phyloP scores from a whole-genome alignment of 2,888 invertebrate genomes.

The Papilio elwesi region DNA sequence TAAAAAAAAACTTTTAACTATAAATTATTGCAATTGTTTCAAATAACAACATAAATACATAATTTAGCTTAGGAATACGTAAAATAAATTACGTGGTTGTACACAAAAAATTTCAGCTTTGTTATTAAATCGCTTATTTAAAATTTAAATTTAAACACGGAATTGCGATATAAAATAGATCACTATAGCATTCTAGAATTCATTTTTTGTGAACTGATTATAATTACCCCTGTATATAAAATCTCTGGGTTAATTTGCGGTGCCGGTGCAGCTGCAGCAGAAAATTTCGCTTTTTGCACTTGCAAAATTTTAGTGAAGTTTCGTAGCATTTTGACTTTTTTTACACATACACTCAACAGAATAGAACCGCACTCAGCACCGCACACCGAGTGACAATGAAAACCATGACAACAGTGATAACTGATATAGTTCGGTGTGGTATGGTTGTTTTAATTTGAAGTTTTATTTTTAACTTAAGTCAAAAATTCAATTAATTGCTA shows the following conservation, averaged over 20 bases:
- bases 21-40: too few relatives aligned
- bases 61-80: too few relatives aligned
- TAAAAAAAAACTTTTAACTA: too few relatives aligned
- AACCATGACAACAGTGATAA: not conserved
- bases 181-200: constrained; percentile 2
- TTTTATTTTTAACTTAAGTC: not conserved
- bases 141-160: not conserved
- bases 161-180: not conserved
- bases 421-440: not conserved
- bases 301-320: constrained; percentile 65
- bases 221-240: constrained; percentile 88
- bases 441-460: too few relatives aligned
- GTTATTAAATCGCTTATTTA: too few relatives aligned
- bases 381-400: not conserved
- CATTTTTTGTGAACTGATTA: not conserved
- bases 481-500: not conserved
- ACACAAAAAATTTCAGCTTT: too few relatives aligned
- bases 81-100: too few relatives aligned
- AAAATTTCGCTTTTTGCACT: constrained; percentile 76
- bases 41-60: too few relatives aligned
- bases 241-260: constrained; percentile 89
- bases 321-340: constrained; percentile 63
- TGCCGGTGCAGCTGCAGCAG: constrained; percentile 85
- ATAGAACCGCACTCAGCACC: not conserved
- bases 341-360: not conserved